phyloP scores from a whole-genome alignment of 2,113 vertebrate species.

The Elgaria multicarinata region DNA sequence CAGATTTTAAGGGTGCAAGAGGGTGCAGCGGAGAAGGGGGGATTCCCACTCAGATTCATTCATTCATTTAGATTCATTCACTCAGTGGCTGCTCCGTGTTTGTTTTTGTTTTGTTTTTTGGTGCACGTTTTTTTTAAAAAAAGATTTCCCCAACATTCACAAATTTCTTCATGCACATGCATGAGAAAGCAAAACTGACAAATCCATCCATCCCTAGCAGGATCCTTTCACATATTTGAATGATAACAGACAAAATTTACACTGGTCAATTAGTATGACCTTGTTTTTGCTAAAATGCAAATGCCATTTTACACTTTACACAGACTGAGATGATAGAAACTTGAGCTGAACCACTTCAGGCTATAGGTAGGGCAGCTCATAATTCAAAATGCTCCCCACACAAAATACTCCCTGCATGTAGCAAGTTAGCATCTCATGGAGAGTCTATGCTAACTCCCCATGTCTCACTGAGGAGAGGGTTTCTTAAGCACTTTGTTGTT shows the following conservation, averaged over 20 bases:
- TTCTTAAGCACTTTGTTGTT: neutral
- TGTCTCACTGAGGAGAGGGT: neutral
- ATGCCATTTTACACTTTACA: neutral
- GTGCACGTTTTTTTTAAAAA: no score
- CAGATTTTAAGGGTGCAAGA: neutral
- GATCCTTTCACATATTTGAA: neutral
- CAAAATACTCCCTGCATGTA: neutral
- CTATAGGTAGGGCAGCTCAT: neutral
- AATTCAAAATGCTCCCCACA: neutral
- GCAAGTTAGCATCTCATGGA: neutral
- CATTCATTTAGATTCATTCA: no score
- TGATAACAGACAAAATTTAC: neutral
- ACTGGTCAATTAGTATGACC: neutral
- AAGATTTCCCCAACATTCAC: no score
- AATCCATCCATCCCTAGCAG: no score
- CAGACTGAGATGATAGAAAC: neutral
- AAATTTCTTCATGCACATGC: no score
- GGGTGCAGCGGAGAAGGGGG: neutral
- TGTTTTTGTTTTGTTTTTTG: no score
- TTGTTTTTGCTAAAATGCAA: neutral
- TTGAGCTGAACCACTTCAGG: neutral
- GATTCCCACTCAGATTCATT: no score
- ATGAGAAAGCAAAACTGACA: no score
- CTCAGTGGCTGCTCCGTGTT: no score
- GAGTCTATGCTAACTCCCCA: neutral